phyloP scores from a whole-genome alignment of 2,113 vertebrate genomes.

The Nerophis ophidion region DNA sequence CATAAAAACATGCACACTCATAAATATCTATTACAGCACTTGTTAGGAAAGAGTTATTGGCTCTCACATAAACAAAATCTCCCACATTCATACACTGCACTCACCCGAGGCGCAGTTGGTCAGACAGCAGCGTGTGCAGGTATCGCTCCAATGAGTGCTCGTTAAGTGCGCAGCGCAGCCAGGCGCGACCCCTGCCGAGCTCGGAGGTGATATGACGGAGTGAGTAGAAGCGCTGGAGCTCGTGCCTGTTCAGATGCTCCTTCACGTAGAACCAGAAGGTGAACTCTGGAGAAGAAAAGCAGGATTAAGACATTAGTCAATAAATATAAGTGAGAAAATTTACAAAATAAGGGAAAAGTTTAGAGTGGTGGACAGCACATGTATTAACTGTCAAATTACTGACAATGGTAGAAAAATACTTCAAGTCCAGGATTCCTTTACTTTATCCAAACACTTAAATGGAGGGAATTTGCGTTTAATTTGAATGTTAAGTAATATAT shows the following conservation, averaged over 20 bases:
- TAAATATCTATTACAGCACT: background rate
- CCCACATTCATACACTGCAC: conserved; percentile 7
- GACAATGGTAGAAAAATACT: too few species aligned
- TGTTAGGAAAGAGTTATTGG: background rate
- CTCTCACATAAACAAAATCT: background rate
- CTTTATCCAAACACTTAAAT: too few species aligned
- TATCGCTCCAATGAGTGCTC: conserved; percentile 96
- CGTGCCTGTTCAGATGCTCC: conserved; percentile 91
- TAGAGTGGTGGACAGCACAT: too few species aligned
- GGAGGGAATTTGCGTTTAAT: too few species aligned
- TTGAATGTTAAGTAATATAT: too few species aligned
- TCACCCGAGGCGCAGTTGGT: conserved; percentile 83
- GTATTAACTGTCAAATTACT: too few species aligned
- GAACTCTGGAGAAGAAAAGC: conserved; percentile 69
- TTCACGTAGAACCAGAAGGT: conserved; percentile 96
- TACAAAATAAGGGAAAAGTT: too few species aligned
- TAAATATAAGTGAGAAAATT: background rate
- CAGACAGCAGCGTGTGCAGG: conserved; percentile 86
- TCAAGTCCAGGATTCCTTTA: too few species aligned
- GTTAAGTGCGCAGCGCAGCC: conserved; percentile 94
- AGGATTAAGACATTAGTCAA: background rate
- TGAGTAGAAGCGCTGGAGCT: conserved; percentile 89
- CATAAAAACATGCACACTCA: background rate
- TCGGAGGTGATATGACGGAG: conserved; percentile 83
- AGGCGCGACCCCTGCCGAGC: conserved; percentile 86